phyloP scores from a whole-genome alignment of 2,888 invertebrate species.

The Drosophila mimetica region DNA sequence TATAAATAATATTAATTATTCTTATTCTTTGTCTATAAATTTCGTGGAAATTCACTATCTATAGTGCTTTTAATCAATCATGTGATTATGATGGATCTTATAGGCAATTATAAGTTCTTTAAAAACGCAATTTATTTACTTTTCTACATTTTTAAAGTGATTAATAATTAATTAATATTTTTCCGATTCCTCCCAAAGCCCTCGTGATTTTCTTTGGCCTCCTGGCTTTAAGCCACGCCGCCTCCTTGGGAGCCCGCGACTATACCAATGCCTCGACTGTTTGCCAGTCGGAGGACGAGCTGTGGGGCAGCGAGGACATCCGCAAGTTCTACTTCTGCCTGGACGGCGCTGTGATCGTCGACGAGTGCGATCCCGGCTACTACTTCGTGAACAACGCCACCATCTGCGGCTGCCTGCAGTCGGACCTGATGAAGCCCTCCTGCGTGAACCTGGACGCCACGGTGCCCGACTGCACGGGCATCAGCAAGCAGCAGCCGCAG shows the following conservation, averaged over 20 bases:
- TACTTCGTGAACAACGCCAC: constrained; percentile 56
- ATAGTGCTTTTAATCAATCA: too few species aligned
- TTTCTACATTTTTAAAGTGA: too few species aligned
- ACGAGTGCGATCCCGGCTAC: constrained; percentile 21
- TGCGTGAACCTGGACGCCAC: constrained; percentile 50
- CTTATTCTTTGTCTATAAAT: too few species aligned
- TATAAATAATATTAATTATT: too few species aligned
- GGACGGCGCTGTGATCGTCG: neutral
- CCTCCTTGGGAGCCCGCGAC: neutral
- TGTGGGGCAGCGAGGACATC: constrained; percentile 48
- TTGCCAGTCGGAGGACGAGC: constrained; percentile 29
- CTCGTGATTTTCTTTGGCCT: constrained; percentile 47
- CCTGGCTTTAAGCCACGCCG: constrained; percentile 44
- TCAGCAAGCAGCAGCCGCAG: constrained; percentile 52
- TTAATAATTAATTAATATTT: neutral
- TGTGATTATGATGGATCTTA: too few species aligned
- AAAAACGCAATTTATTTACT: too few species aligned
- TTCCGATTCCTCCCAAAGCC: constrained; percentile 20
- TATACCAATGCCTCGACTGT: neutral
- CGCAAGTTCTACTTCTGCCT: constrained; percentile 42
- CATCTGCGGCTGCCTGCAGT: constrained; percentile 52
- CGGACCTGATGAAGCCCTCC: constrained; percentile 22
- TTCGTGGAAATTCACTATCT: too few species aligned
- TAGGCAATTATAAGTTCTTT: too few species aligned
- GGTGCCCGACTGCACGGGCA: constrained; percentile 42